These are phyloP conservation scores for Gambusia affinis DNA, from an alignment of 2,113 vertebrate genomes.

Conservation along the genomic window DNA sequence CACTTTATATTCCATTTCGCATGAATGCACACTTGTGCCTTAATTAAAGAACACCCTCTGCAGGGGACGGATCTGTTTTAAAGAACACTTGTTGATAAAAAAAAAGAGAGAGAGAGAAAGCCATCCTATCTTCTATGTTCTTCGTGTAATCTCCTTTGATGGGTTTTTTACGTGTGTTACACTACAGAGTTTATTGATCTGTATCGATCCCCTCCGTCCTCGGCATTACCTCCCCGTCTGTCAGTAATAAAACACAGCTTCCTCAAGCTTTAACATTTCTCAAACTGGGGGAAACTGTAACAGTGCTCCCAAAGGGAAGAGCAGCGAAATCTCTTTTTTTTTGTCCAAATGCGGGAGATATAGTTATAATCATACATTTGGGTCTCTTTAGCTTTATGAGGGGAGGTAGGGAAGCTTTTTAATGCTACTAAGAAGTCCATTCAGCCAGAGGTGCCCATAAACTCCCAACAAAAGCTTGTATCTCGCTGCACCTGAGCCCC, in stretches of 20 bases:
- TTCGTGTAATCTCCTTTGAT: constrained; percentile 45
- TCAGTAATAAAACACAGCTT: constrained; percentile 46
- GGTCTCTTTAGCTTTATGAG: constrained; percentile 14
- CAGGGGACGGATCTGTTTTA: not conserved
- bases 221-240: constrained; percentile 31
- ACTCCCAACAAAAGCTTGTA: constrained; percentile 12
- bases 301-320: constrained; percentile 4
- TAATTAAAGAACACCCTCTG: constrained; percentile 21
- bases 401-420: not conserved
- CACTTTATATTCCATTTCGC: constrained; percentile 39
- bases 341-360: not conserved
- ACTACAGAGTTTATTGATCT: constrained; percentile 49
- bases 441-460: constrained; percentile 35
- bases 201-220: constrained; percentile 51
- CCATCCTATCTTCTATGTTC: constrained; percentile 16
- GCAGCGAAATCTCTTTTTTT: not conserved
- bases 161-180: constrained; percentile 46
- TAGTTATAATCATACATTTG: constrained; percentile 20
- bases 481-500: constrained; percentile 26
- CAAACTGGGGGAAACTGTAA: constrained; percentile 15
- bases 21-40: constrained; percentile 18
- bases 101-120: not conserved
- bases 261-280: constrained; percentile 44
- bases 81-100: constrained; percentile 52
- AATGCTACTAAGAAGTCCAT: constrained; percentile 25